These are phyloP conservation scores for Phyllotreta cruciferae DNA, from an alignment of 2,888 invertebrate genomes.

Conservation along the genomic window DNA sequence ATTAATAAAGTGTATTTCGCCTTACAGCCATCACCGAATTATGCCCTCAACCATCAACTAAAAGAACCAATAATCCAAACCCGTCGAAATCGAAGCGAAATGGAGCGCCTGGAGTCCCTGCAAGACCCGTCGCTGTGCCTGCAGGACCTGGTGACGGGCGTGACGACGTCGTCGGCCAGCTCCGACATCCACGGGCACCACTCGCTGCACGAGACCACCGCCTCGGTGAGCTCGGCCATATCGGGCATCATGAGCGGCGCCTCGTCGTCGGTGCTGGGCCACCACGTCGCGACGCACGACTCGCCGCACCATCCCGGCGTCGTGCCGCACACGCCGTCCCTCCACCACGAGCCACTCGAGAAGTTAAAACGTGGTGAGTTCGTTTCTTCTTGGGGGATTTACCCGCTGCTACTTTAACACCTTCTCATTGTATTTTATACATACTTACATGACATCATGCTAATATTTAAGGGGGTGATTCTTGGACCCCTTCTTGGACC, in stretches of 20 bases:
- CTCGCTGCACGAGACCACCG: constrained; percentile 66
- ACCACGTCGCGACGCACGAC: constrained; percentile 59
- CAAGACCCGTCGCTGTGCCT: constrained; percentile 76
- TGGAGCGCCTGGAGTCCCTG: constrained; percentile 74
- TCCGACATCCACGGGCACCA: constrained; percentile 63
- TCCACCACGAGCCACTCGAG: constrained; percentile 76
- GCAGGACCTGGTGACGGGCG: constrained; percentile 73
- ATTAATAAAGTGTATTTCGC: too few relatives aligned
- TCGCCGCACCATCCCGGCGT: constrained; percentile 66
- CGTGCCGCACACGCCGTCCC: constrained; percentile 65
- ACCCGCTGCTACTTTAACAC: too few relatives aligned
- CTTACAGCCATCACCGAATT: constrained; percentile 10
- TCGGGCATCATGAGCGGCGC: constrained; percentile 66
- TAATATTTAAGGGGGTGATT: too few relatives aligned
- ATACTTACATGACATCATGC: too few relatives aligned
- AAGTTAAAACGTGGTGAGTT: constrained; percentile 81
- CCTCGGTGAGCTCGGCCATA: constrained; percentile 66
- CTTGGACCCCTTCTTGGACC: too few relatives aligned
- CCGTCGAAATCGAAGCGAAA: constrained; percentile 45
- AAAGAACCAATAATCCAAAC: not conserved
- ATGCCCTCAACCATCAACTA: not conserved
- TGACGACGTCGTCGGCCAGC: constrained; percentile 63
- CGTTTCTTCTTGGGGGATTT: constrained; percentile 34
- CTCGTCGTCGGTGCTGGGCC: constrained; percentile 60
- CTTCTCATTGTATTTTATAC: too few relatives aligned